These are phyloP conservation scores for Tonatia bakeri DNA, from an alignment of 2,113 vertebrate genomes.

Conservation along the genomic window DNA sequence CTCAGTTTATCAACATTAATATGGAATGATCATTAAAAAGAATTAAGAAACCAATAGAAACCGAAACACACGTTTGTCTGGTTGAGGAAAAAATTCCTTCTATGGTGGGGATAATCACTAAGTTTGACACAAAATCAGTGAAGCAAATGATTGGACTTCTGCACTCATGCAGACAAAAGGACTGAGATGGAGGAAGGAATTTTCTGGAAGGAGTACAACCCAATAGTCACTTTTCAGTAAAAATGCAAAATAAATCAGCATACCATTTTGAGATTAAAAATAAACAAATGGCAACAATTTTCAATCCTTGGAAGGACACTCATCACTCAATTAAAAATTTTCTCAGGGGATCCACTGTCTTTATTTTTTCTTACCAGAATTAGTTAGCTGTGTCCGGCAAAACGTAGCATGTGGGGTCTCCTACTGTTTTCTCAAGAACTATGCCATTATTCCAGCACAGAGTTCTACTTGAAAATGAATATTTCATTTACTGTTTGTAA, in stretches of 20 bases:
- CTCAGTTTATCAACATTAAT: neutral
- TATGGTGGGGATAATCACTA: neutral
- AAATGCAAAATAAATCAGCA: conserved; percentile 63
- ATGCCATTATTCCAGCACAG: neutral
- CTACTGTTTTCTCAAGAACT: neutral
- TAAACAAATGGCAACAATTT: conserved; percentile 62
- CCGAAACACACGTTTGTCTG: neutral
- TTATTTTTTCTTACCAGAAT: conserved; percentile 19
- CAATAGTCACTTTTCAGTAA: conserved; percentile 42
- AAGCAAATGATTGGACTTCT: neutral
- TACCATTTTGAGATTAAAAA: conserved; percentile 54
- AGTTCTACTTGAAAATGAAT: neutral
- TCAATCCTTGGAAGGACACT: conserved; percentile 51
- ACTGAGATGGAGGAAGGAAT: neutral
- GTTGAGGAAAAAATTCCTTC: neutral
- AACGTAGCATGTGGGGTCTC: conserved; percentile 40
- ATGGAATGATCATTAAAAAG: neutral
- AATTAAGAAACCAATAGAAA: neutral
- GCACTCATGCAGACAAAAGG: neutral
- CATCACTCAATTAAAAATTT: conserved; percentile 66
- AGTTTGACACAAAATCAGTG: neutral
- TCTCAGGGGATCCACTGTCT: conserved; percentile 53
- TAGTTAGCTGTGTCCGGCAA: conserved; percentile 51
- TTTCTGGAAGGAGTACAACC: neutral
- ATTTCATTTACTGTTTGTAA: conserved; percentile 32